Base-by-base conservation (phyloP, 2,797 vertebrate species). In the Urosaurus nigricauda region DNA sequence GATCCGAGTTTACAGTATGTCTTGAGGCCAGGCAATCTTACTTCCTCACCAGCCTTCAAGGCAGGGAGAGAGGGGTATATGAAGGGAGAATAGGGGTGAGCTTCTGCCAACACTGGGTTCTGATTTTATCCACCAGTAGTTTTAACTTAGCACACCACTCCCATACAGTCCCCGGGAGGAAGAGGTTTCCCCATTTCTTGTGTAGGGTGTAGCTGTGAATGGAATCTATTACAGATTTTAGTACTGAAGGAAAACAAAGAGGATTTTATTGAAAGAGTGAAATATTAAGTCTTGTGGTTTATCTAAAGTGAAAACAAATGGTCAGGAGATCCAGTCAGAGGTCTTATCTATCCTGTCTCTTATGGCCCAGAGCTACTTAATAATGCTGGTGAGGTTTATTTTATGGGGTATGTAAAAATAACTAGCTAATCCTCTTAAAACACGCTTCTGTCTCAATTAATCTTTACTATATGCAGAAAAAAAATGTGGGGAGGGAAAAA, bases 391-490 rank as follows among this genome's bases (percentile, higher is more conserved):
- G 71, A 13, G 47, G 56, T 75, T 75, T 79, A 85, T 75, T 53
- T 60, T 60, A 43, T 75, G 58, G 84, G 35, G 9, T 40, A 63
- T 75, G 75, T 85, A n/a, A 85, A 75, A 85, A 85, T 60, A 60
- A 75, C 8, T 29, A 75, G 32, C 29, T 17, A 56, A 79, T 56
- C 43, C 77, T 79, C 29, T 79, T 37, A 58, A 84, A 74, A 58
- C 51, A 74, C 53, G 12, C 40, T 32, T 26, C 40, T 32, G 29
- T 32, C 65, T 68, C 65, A 32, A 29, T 68, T 68, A 32, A 68
- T 68, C 65, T 68, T 32, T 68, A 32, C 11, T 68, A 26, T 68
- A 68, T 68, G 65, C 21, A 68, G 32, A 29, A 11, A 3, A 2
- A 4, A 47, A 29, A 29, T 13, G 12, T 9, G 13, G 2, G 13